Evolutionary conservation across 2,888 invertebrate species (phyloP).

Genomic region (Netelia virgata): DNA sequence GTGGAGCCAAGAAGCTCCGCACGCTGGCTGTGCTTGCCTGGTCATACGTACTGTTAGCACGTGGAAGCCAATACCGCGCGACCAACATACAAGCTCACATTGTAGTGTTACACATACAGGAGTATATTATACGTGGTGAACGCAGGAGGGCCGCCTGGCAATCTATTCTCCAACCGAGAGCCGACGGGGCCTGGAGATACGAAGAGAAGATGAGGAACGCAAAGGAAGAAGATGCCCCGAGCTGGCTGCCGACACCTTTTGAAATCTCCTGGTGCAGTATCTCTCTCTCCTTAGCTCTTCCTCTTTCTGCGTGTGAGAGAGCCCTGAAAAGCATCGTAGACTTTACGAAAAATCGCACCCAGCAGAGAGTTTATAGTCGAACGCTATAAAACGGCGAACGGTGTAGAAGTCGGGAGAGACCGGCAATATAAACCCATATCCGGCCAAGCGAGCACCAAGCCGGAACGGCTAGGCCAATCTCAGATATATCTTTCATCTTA

Average conservation of each 20-base stretch:
- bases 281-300: background rate
- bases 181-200: background rate
- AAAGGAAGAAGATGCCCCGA: conserved; percentile 16
- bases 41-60: conserved; percentile 37
- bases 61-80: conserved; percentile 24
- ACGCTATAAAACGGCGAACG: conserved; percentile 73
- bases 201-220: conserved; percentile 9
- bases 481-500: conserved; percentile 78
- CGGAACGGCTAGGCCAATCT: conserved; percentile 72
- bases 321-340: background rate
- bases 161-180: too few relatives aligned
- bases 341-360: conserved; percentile 66
- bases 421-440: conserved; percentile 75
- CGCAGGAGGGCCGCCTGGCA: background rate
- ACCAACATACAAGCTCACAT: conserved; percentile 1
- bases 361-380: conserved; percentile 74
- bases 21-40: conserved; percentile 25
- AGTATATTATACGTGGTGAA: conserved; percentile 1
- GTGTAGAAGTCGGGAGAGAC: conserved; percentile 23
- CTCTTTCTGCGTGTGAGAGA: background rate
- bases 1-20: conserved; percentile 33
- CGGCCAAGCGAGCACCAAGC: conserved; percentile 65
- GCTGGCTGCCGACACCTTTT: conserved; percentile 26
- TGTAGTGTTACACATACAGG: conserved; percentile 9
- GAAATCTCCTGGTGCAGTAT: conserved; percentile 4